Base-by-base conservation (phyloP, 2,797 vertebrate genomes). In the Erpetoichthys calabaricus region DNA sequence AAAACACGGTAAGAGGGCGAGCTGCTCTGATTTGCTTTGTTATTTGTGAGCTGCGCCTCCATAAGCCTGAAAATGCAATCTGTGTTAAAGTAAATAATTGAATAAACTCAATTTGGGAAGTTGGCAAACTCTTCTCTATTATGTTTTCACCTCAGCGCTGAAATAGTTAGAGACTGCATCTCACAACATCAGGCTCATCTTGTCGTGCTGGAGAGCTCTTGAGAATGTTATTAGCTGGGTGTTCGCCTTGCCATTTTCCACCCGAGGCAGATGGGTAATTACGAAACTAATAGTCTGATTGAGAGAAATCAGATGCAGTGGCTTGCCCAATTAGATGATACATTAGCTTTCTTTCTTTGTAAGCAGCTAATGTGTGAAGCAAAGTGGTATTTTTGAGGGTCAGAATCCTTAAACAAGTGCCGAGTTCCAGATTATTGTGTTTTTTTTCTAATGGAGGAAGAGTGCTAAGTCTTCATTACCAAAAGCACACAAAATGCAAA, bases 221-320 rank as follows among this genome's bases (percentile, higher is more conserved):
- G 93, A 97, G 94, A 91, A 89, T 82, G 89, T 92, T 92, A 98
- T 97, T 97, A 97, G 91, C 91, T 94, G 91, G 91, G 92, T 92
- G 91, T 90, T 91, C 86, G 91, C 90, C 91, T 94, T 91, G 89
- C 91, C 85, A 87, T 86, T 90, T 89, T 89, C 87, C 88, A 87
- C 85, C 87, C 81, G 91, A 95, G 92, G 93, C 94, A 97, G 94
- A 97, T 96, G 94, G 92, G 93, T 98, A 98, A 98, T 98, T 98
- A 97, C 91, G 88, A 91, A 94, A 89, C 92, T 98, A 97, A 96
- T 97, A 97, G 94, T 95, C 90, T 93, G 91, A 94, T 94, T 92
- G 90, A 92, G 91, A 90, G 91, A 96, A 92, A 95, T 91, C 91
- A 92, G 89, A 93, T 91, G 92, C 91, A 91, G 92, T 90, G 92